A percentile compares a stretch with the other conserved stretches of the same genome.
These are phyloP conservation scores for Tachystola acroxantha DNA, from an alignment of 2,888 invertebrate species.

Conservation along the genomic window DNA sequence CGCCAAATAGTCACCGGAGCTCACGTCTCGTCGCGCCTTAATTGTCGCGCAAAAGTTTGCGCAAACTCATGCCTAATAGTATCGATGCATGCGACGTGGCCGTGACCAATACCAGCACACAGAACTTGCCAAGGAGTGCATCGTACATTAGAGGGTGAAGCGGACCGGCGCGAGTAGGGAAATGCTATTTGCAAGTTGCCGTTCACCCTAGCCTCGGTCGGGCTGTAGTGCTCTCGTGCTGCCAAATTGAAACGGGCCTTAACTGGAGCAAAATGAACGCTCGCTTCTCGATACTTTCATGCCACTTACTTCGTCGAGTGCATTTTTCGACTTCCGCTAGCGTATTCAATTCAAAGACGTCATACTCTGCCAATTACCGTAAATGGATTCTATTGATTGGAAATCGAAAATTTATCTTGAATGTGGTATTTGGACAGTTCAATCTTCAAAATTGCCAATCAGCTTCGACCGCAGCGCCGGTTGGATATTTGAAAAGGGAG, in stretches of 20 bases:
- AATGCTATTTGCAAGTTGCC: conserved; percentile 66
- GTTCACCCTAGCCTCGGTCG: conserved; percentile 40
- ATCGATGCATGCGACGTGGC: conserved; percentile 23
- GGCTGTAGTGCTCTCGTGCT: conserved; percentile 45
- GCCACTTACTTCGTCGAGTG: conserved; percentile 27
- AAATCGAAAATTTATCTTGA: conserved; percentile 43
- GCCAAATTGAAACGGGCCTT: conserved; percentile 64
- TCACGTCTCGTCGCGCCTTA: conserved; percentile 19
- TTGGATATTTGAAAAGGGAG: conserved; percentile 44
- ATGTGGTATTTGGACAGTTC: conserved; percentile 49
- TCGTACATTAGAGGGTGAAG: conserved; percentile 42
- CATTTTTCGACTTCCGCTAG: conserved; percentile 31
- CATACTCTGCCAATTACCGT: conserved; percentile 38
- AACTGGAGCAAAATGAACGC: conserved; percentile 53
- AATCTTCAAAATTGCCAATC: conserved; percentile 62
- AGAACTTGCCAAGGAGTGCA: conserved; percentile 38
- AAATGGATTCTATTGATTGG: conserved; percentile 37
- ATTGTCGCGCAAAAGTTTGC: conserved; percentile 11
- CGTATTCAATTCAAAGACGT: conserved; percentile 27
- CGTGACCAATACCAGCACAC: conserved; percentile 28
- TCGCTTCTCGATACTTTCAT: conserved; percentile 40
- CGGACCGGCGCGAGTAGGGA: conserved; percentile 43
- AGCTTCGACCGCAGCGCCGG: conserved; percentile 39
- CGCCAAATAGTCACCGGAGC: conserved; percentile 36
- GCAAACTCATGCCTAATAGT: conserved; percentile 12